Evolutionary conservation across 2,888 invertebrate species (phyloP).

Genomic region (Asteroscopus sphinx): DNA sequence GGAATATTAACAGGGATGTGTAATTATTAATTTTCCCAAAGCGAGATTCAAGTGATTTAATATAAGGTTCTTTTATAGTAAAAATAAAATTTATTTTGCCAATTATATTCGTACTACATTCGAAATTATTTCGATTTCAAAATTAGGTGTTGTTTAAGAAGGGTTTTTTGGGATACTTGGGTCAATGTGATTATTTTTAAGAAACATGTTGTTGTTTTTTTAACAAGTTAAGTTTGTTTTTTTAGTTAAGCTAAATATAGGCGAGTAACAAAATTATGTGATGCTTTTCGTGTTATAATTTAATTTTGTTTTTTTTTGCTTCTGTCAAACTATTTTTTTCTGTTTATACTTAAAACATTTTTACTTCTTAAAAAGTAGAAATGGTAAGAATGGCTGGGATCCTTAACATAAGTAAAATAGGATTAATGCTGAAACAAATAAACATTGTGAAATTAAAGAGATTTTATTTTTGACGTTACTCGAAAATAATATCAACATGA

Average conservation of each 20-base stretch:
- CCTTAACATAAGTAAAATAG: slow-evolving; percentile 58
- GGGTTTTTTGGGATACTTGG: slow-evolving; percentile 57
- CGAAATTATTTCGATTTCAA: slow-evolving; percentile 31
- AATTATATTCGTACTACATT: slow-evolving; percentile 31
- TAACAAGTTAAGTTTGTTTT: slow-evolving; percentile 80
- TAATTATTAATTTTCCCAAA: slow-evolving; percentile 49
- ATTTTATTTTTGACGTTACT: slow-evolving; percentile 53
- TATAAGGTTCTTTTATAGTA: slow-evolving; percentile 23
- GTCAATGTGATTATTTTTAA: slow-evolving; percentile 65
- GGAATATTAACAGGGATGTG: slow-evolving; percentile 47
- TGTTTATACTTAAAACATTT: slow-evolving; percentile 33
- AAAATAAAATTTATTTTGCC: slow-evolving; percentile 40
- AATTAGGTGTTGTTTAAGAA: slow-evolving; percentile 41
- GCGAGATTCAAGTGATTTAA: slow-evolving; percentile 51
- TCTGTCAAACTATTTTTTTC: slow-evolving; percentile 34
- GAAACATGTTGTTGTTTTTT: slow-evolving; percentile 73
- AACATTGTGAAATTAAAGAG: slow-evolving; percentile 26
- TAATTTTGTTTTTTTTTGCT: slow-evolving; percentile 28
- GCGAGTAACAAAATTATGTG: slow-evolving; percentile 49
- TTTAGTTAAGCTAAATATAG: slow-evolving; percentile 61
- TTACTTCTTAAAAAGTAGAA: slow-evolving; percentile 27
- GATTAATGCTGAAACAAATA: slow-evolving; percentile 31
- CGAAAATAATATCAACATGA: slow-evolving; percentile 24
- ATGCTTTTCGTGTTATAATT: slow-evolving; percentile 51
- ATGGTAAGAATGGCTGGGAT: slow-evolving; percentile 40